Base-by-base conservation (phyloP, 2,797 vertebrate genomes). In the Forpus xanthops region DNA sequence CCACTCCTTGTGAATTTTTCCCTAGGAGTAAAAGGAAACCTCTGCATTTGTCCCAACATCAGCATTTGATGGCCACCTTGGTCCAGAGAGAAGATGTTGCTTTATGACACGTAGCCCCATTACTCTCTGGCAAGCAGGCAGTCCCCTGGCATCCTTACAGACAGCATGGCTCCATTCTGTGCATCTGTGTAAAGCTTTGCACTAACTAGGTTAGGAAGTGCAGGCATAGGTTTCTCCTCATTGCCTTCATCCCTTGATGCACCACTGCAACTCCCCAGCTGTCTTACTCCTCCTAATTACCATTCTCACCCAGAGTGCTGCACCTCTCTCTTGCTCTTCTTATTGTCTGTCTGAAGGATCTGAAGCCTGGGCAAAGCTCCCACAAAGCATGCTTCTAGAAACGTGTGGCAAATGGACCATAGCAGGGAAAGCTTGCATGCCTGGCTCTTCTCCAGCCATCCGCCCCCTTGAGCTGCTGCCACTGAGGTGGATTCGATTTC, bases 41-140 rank as follows among this genome's bases (percentile, higher is more conserved):
- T 2, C 24, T n/a, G 2, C 16, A 8, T 61, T 66, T 82, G 23
- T 20, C 45, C 61, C 2, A 8, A 21, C 15, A 18, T 8, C 0
- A 1, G 53, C 41, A 49, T 83, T 71, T 31, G 6, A 4, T 52
- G 82, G 15, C 24, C 15, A 15, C 52, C 10, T 77, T 0, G 0
- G 35, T 35, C 16, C 7, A 66, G 17, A 73, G 47, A 58, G 31
- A 19, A 39, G 25, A 15, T 0, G 1, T n/a, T 45, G 37, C 47
- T 82, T 49, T 24, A 31, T 33, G 24, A 8, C 47, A 16, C 1
- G 2, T 3, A 11, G 39, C 30, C 80, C 11, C 27, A 2, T 49
- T 25, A n/a, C 61, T 74, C 17, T 37, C 33, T 39, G 72, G 65
- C 44, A 47, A 35, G 52, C 42, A 21, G 27, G 15, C 16, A 4